Evolutionary conservation across 2,113 vertebrate genomes (phyloP), one percentile per base, ranked within the genome.

Genomic region (Halichoerus grypus): DNA sequence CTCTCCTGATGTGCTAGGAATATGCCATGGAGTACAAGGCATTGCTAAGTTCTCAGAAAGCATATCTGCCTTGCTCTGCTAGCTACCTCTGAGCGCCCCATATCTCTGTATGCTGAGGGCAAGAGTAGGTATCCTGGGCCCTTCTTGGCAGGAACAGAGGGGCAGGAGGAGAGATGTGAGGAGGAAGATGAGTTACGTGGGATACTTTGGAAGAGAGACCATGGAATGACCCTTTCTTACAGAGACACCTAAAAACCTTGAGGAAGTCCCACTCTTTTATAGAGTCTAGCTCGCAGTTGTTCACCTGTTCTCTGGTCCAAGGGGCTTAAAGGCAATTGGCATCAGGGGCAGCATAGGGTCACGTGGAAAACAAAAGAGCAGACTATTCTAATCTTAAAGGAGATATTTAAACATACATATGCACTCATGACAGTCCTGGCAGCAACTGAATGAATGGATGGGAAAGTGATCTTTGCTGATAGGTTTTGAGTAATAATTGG

Each of bases 161-260:
- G 95, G 86, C 81, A 96, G 33, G 91, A 92, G 67, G 76, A 97
- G 71, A 96, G 71, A 84, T 88, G 61, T 49, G 19, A 67, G 22
- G 51, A 79, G 95, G 81, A 83, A 86, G 36, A 71, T 31, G n/a
- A 55, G 4, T n/a, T 24, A 28, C n/a, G 82, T 87, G 31, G 9
- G 74, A 65, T 61, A 55, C 39, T 88, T 51, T 53, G 24, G 31
- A 72, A 94, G 79, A 80, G 36, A 91, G 42, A 74, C 61, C 71
- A 93, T 63, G 63, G 65, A 97, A 97, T 97, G 98, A 98, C 93
- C 49, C 11, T 98, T 99, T 99, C 99, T 99, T 99, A 99, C 99
- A 99, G 98, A 99, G 97, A 99, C 97, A 76, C 98, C 98, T 97
- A 99, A 98, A 19, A 98, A 98, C 98, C 98, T 98, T 98, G 98